phyloP scores from a whole-genome alignment of 2,797 vertebrate species.

The Dryobates pubescens region DNA sequence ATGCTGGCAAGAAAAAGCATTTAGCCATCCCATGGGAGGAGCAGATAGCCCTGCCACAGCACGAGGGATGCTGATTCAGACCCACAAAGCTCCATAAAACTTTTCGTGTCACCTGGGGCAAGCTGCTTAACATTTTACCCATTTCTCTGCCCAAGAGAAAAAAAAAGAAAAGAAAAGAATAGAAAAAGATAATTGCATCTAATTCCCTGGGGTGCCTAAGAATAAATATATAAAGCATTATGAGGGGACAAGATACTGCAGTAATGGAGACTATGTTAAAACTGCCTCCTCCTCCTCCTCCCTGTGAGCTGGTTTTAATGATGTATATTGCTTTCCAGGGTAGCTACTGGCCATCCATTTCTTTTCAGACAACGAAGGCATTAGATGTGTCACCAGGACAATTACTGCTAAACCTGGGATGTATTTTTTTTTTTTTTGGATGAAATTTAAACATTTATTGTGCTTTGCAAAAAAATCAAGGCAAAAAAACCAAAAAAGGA shows the following conservation, averaged over 20 bases:
- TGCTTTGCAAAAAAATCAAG: not conserved
- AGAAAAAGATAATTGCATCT: not conserved
- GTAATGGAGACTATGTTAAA: not conserved
- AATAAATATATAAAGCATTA: constrained; percentile 44
- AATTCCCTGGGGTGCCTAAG: constrained; percentile 23
- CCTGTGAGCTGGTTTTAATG: constrained; percentile 1
- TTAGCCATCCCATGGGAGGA: not conserved
- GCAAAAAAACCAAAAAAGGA: not conserved
- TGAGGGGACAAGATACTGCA: not conserved
- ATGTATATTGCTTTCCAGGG: constrained; percentile 9
- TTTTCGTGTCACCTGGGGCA: not conserved
- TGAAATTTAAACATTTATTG: constrained; percentile 52
- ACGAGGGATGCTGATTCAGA: not conserved
- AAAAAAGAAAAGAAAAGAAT: not conserved
- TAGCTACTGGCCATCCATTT: constrained; percentile 19
- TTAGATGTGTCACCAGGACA: not conserved
- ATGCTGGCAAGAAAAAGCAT: not conserved
- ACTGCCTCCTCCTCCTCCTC: constrained; percentile 12
- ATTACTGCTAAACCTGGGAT: constrained; percentile 9
- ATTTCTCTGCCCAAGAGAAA: not conserved
- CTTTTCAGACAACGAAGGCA: constrained; percentile 26
- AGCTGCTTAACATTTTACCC: constrained; percentile 30
- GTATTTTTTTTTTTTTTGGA: constrained; percentile 2
- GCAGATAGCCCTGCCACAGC: not conserved
- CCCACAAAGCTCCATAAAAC: not conserved